phyloP scores from a whole-genome alignment of 2,797 vertebrate species.

The Sardinella longiceps region DNA sequence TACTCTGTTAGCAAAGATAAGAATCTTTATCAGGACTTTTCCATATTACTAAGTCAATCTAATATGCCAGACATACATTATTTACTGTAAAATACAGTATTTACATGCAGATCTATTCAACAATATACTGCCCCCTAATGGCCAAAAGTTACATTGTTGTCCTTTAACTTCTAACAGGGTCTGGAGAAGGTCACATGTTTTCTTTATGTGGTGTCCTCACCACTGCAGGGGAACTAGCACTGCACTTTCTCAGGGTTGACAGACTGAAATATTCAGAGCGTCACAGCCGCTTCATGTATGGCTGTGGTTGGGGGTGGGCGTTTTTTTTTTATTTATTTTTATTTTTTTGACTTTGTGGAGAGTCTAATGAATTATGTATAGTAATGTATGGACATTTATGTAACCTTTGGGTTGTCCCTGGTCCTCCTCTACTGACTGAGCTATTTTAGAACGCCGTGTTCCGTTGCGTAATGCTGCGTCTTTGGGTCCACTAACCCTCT shows the following conservation, averaged over 20 bases:
- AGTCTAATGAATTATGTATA: background rate
- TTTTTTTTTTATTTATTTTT: background rate
- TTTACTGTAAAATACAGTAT: background rate
- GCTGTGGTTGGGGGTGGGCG: background rate
- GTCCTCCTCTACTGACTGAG: background rate
- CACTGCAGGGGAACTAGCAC: background rate
- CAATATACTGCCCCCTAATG: background rate
- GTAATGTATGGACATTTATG: background rate
- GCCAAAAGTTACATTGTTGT: slow-evolving; percentile 1
- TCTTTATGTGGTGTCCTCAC: background rate
- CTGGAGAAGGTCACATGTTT: background rate
- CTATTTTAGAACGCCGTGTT: background rate
- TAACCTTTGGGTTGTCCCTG: background rate
- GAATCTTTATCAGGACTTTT: too few relatives aligned
- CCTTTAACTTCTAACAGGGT: background rate
- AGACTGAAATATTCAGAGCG: background rate
- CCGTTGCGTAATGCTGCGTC: background rate
- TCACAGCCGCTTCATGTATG: background rate
- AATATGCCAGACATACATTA: background rate
- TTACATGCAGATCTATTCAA: background rate
- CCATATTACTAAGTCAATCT: background rate
- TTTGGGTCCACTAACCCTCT: background rate
- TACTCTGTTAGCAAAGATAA: too few relatives aligned
- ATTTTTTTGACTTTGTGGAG: too few relatives aligned
- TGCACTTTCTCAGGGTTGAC: background rate